Evolutionary conservation across 1,140 invertebrate genomes (phyloP).

Genomic region (Euschistus heros): DNA sequence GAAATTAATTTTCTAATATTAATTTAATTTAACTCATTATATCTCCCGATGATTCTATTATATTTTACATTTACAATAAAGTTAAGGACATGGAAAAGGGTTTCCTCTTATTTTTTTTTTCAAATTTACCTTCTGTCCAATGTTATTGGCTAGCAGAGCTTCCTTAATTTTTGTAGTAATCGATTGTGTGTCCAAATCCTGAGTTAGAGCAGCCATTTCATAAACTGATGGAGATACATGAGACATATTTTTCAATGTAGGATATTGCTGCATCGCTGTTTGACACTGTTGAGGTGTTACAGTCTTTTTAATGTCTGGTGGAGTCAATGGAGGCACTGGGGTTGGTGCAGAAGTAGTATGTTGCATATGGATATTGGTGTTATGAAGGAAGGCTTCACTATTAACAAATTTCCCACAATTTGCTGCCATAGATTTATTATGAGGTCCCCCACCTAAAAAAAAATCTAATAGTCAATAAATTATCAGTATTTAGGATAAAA

Average conservation of each 20-base stretch:
- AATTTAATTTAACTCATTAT: too few relatives aligned
- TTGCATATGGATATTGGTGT: slow-evolving; percentile 19
- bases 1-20: too few relatives aligned
- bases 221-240: slow-evolving; percentile 79
- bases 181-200: slow-evolving; percentile 90
- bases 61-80: too few relatives aligned
- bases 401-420: slow-evolving; percentile 24
- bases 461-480: not conserved
- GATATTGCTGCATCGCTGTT: slow-evolving; percentile 47
- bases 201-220: slow-evolving; percentile 91
- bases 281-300: slow-evolving; percentile 38
- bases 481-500: too few relatives aligned
- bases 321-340: slow-evolving; percentile 36
- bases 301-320: slow-evolving; percentile 28
- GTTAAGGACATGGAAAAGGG: not conserved
- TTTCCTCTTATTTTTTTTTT: too few relatives aligned
- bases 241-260: slow-evolving; percentile 55
- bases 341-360: slow-evolving; percentile 33
- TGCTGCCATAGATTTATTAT: slow-evolving; percentile 20
- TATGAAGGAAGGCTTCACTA: slow-evolving; percentile 21
- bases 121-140: slow-evolving; percentile 77
- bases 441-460: slow-evolving; percentile 22
- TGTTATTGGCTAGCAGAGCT: slow-evolving; percentile 89
- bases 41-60: too few relatives aligned
- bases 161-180: slow-evolving; percentile 97